phyloP scores from a whole-genome alignment of 1,140 invertebrate genomes.

The Camponotus vicinus region DNA sequence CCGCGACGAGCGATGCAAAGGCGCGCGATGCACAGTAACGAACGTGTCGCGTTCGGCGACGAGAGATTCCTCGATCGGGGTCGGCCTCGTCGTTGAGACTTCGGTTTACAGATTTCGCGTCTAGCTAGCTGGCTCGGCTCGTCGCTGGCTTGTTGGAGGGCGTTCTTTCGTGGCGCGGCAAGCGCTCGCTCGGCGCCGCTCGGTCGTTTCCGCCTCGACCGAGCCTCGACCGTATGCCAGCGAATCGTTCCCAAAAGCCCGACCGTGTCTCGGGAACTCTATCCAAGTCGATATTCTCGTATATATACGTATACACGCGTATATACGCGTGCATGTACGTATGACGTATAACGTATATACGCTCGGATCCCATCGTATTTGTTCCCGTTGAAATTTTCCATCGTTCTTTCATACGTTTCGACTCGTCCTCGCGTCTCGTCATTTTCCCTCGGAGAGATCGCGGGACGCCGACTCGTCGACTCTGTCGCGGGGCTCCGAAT shows the following conservation, averaged over 20 bases:
- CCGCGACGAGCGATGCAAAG: not conserved
- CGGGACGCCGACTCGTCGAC: not conserved
- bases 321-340: not conserved
- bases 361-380: too few relatives aligned
- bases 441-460: not conserved
- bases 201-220: conserved; percentile 70
- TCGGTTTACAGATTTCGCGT: conserved; percentile 75
- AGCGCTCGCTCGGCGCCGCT: conserved; percentile 78
- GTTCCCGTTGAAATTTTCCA: too few relatives aligned
- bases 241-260: conserved; percentile 51
- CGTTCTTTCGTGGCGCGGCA: conserved; percentile 82
- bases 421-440: not conserved
- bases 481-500: not conserved
- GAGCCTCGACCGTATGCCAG: conserved; percentile 63
- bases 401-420: not conserved
- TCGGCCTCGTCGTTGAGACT: conserved; percentile 57
- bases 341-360: too few relatives aligned
- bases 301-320: not conserved
- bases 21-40: not conserved
- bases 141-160: conserved; percentile 70
- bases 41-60: conserved; percentile 10
- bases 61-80: conserved; percentile 63
- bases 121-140: conserved; percentile 56
- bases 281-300: conserved; percentile 33
- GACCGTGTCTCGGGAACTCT: conserved; percentile 37